These are phyloP conservation scores for Bufo gargarizans DNA, from an alignment of 2,113 vertebrate genomes.

Conservation along the genomic window DNA sequence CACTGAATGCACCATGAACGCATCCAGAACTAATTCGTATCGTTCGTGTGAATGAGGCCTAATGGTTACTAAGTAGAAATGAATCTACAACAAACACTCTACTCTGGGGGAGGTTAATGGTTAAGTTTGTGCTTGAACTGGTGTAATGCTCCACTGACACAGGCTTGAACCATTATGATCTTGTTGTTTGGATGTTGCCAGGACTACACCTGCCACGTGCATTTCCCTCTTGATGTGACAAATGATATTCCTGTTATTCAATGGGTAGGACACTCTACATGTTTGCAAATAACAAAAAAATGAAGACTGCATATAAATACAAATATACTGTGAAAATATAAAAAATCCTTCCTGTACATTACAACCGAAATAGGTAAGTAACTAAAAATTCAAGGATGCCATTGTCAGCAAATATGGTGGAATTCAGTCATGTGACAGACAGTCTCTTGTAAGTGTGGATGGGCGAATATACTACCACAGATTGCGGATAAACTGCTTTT, in stretches of 20 bases:
- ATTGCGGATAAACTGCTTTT: too few relatives aligned
- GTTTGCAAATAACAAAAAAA: too few relatives aligned
- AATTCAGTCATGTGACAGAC: too few relatives aligned
- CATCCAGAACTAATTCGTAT: too few relatives aligned
- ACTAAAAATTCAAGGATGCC: too few relatives aligned
- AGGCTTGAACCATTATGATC: background rate
- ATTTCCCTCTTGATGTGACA: background rate
- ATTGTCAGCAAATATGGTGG: too few relatives aligned
- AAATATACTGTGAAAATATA: background rate
- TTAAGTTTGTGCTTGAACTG: background rate
- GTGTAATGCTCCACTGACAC: slow-evolving; percentile 4
- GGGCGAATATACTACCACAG: too few relatives aligned
- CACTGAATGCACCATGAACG: too few relatives aligned
- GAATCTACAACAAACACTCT: background rate
- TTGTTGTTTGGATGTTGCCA: slow-evolving; percentile 24
- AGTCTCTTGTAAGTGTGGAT: too few relatives aligned
- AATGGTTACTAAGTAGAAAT: too few relatives aligned
- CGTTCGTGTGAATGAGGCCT: too few relatives aligned
- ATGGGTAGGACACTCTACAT: background rate
- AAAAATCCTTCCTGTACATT: background rate
- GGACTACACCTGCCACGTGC: background rate
- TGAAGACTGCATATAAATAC: background rate
- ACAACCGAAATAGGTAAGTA: too few relatives aligned
- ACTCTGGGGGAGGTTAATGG: background rate
- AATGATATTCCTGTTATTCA: background rate